A percentile compares a stretch with the other conserved stretches of the same genome.
These are phyloP conservation scores for Acinonyx jubatus DNA, from an alignment of 2,113 vertebrate genomes.

Conservation along the genomic window DNA sequence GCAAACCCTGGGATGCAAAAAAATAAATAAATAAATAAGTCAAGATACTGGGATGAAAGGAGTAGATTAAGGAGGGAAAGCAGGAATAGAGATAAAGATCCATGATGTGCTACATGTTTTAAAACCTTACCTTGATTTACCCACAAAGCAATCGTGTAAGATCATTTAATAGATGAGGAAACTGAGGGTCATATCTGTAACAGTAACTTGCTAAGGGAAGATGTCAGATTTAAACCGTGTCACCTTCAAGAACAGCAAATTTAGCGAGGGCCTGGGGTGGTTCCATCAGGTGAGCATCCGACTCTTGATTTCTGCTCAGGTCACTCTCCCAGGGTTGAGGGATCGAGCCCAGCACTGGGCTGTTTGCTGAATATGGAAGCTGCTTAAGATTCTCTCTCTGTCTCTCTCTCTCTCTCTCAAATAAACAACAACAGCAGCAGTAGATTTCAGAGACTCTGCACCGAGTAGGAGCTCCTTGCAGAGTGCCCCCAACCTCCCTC, in stretches of 20 bases:
- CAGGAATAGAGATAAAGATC: background rate
- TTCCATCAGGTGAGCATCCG: too few species aligned
- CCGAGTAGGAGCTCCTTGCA: too few species aligned
- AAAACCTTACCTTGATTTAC: background rate
- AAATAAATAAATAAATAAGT: too few species aligned
- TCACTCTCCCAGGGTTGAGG: too few species aligned
- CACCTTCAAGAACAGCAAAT: background rate
- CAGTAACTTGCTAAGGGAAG: background rate
- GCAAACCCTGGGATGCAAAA: background rate
- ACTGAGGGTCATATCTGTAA: background rate
- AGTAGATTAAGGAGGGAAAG: background rate
- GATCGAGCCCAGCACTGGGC: too few species aligned
- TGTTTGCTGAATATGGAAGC: too few species aligned
- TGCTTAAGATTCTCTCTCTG: too few species aligned
- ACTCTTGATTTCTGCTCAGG: too few species aligned
- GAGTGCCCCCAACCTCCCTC: background rate
- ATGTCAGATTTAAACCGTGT: background rate
- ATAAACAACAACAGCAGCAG: too few species aligned
- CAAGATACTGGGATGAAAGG: background rate
- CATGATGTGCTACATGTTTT: background rate
- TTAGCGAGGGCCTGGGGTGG: too few species aligned
- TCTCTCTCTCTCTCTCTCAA: too few species aligned
- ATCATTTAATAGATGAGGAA: background rate
- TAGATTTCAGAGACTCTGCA: accelerated
- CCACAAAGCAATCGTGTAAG: background rate